phyloP scores from a whole-genome alignment of 2,888 invertebrate species.

The Melinaea menophilus region DNA sequence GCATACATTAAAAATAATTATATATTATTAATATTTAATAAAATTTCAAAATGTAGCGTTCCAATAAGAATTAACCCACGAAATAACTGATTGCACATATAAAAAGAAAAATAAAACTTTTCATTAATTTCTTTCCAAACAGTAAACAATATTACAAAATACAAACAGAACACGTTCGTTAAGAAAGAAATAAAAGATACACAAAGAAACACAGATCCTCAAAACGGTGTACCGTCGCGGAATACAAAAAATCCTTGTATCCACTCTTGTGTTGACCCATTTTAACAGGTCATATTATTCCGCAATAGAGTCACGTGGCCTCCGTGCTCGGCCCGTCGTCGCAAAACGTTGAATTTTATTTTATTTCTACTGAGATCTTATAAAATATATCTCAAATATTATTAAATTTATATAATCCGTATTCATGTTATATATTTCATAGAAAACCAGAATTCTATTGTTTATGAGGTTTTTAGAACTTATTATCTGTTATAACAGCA shows the following conservation, averaged over 20 bases:
- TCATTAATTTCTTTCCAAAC: background rate
- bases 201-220: constrained; percentile 5
- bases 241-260: constrained; percentile 18
- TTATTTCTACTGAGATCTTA: background rate
- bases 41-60: too few species aligned
- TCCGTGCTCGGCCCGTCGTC: background rate
- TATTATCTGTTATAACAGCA: too few species aligned
- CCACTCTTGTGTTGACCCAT: constrained; percentile 16
- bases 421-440: background rate
- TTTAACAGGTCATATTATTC: constrained; percentile 19
- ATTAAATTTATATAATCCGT: background rate
- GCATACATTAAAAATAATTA: too few species aligned
- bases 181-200: constrained; percentile 5
- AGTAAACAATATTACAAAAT: background rate
- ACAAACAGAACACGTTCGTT: constrained; percentile 2
- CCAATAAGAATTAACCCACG: too few species aligned
- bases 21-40: too few species aligned
- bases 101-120: too few species aligned
- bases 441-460: too few species aligned
- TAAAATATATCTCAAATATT: background rate
- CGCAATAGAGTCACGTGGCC: constrained; percentile 24
- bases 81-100: too few species aligned
- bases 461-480: too few species aligned
- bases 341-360: constrained; percentile 3
- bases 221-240: constrained; percentile 6